Percentiles rank a stretch among this genome's conserved stretches.
phyloP scores from a whole-genome alignment of 2,113 vertebrate genomes.

The Himantopus leucocephalus region DNA sequence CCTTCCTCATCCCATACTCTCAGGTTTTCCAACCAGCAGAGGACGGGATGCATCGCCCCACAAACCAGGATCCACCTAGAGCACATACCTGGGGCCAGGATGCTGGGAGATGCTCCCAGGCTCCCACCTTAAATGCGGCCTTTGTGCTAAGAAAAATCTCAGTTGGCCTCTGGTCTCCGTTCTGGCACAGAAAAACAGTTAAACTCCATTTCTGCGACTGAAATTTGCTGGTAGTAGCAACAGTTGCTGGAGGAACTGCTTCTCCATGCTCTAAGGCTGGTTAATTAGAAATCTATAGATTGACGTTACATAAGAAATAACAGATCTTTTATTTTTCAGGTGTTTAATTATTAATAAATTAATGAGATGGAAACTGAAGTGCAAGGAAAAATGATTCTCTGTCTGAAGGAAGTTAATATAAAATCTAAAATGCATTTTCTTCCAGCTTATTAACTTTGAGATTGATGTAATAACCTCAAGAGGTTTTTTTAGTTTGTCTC shows the following conservation, averaged over 20 bases:
- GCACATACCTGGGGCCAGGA: not conserved
- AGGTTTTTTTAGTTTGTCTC: not conserved
- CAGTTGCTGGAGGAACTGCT: not conserved
- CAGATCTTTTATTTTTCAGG: conserved; percentile 32
- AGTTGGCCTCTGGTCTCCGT: not conserved
- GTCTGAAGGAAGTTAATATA: conserved; percentile 50
- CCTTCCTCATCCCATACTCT: not conserved
- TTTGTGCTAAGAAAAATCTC: not conserved
- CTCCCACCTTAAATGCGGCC: not conserved
- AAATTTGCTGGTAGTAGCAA: not conserved
- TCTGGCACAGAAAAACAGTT: not conserved
- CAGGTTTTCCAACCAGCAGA: not conserved
- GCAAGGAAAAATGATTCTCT: conserved; percentile 12
- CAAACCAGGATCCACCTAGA: not conserved
- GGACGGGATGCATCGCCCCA: not conserved
- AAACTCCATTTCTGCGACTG: not conserved
- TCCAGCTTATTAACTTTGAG: conserved; percentile 37
- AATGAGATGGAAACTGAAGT: conserved; percentile 55
- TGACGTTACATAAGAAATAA: not conserved
- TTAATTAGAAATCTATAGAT: conserved; percentile 59
- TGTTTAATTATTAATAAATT: conserved; percentile 68
- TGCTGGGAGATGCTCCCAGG: not conserved
- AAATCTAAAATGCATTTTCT: conserved; percentile 47
- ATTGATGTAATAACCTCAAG: conserved; percentile 36
- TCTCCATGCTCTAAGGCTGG: not conserved